Evolutionary conservation across 2,113 vertebrate genomes (phyloP).

Genomic region (Marcusenius ussheri): DNA sequence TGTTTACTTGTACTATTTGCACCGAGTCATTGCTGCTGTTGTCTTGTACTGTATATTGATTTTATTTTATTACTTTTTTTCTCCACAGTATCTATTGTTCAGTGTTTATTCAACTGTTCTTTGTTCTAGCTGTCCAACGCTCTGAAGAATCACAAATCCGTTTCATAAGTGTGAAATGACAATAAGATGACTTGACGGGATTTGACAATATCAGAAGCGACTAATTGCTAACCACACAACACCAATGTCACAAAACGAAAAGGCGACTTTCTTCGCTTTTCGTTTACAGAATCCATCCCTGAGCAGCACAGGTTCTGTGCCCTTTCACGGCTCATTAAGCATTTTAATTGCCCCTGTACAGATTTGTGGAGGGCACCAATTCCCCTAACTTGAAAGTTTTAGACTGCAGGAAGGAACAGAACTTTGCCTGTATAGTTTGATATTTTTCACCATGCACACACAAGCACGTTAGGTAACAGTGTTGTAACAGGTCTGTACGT

Average conservation of each 20-base stretch:
- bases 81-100: background rate
- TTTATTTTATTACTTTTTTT: background rate
- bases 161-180: background rate
- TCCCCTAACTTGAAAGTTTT: background rate
- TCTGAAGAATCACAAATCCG: background rate
- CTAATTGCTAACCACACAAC: background rate
- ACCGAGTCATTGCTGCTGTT: background rate
- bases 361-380: background rate
- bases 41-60: background rate
- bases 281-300: background rate
- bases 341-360: background rate
- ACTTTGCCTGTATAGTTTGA: background rate
- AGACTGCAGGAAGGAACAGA: background rate
- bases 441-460: background rate
- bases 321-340: background rate
- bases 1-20: background rate
- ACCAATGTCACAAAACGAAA: background rate
- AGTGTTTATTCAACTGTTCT: background rate
- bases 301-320: background rate
- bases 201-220: background rate
- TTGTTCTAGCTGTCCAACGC: background rate
- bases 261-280: background rate
- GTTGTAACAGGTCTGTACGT: background rate
- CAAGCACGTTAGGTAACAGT: background rate
- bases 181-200: background rate